Base-by-base conservation (phyloP, 2,113 vertebrate species). In the Salminus brasiliensis region DNA sequence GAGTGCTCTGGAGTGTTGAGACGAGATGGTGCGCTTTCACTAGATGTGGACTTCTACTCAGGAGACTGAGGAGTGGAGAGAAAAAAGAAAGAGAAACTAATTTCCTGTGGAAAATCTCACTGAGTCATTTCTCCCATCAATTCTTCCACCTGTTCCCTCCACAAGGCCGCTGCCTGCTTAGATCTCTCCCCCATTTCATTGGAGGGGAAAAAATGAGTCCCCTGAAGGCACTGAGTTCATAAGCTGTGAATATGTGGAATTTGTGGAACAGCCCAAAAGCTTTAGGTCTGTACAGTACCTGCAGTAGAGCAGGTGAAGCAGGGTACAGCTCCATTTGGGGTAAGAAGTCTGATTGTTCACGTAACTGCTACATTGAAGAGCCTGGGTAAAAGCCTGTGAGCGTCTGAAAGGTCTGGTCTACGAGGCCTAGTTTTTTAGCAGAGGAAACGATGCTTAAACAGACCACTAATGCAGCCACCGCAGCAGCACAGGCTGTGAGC, bases 381-480 rank as follows among this genome's bases (percentile, higher is more conserved):
- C 43, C 43, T 2, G 2, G 18, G 1, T 13, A n/a, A 21, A 52
- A 52, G 47, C 1, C 47, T 6, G 34, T 39, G 16, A 16, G 30
- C 9, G 32, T 72, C 23, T 67, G 47, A 1, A 27, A 30, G 23
- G 52, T 34, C 55, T 65, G 55, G 27, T 18, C 68, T 49, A 27
- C 52, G 34, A 59, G 1, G 49, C 52, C 21, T 55, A 10, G n/a
- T n/a, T 55, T 65, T 65, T 76, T 25, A 71, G 45, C 29, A 75
- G 39, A 74, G 71, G 71, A 67, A 80, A 80, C 47, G 21, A 60
- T 60, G 29, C 49, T 59, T 30, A 59, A 34, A 65, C 55, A 75
- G 79, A 75, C 63, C 53, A 29, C 65, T 75, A 75, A 75, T 49
- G 63, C 47, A 78, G 62, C 27, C 52, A 3, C 25, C n/a, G 41